phyloP scores from a whole-genome alignment of 2,888 invertebrate species.

The Litoditis marina region DNA sequence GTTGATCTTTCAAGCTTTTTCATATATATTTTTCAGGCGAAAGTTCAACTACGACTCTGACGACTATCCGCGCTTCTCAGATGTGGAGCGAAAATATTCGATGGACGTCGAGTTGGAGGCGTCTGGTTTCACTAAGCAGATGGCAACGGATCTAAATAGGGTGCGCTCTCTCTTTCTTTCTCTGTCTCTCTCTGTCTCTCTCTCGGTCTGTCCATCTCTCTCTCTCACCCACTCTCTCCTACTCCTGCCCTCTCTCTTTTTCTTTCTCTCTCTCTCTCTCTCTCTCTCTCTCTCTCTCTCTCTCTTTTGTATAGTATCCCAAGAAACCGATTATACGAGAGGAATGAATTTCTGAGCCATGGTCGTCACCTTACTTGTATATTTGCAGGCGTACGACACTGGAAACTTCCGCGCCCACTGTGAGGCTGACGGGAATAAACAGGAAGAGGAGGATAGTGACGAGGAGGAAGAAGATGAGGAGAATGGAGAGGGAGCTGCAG shows the following conservation, averaged over 20 bases:
- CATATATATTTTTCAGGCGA: slow-evolving; percentile 80
- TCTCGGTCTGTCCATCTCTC: too few species aligned
- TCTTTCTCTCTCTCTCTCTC: too few species aligned
- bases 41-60: slow-evolving; percentile 84
- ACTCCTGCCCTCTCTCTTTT: too few species aligned
- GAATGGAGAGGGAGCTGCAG: slow-evolving; percentile 11
- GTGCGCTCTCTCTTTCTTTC: slow-evolving; percentile 19
- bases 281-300: too few species aligned
- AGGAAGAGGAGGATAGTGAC: slow-evolving; percentile 22
- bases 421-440: slow-evolving; percentile 30
- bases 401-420: slow-evolving; percentile 54
- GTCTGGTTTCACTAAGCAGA: slow-evolving; percentile 79
- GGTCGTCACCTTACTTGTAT: too few species aligned
- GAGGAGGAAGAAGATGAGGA: slow-evolving; percentile 27
- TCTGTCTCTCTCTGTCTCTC: too few species aligned
- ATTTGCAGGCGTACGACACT: slow-evolving; percentile 54
- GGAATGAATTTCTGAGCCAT: not conserved
- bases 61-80: slow-evolving; percentile 64
- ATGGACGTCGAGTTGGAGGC: slow-evolving; percentile 86
- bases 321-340: too few species aligned
- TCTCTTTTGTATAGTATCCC: too few species aligned
- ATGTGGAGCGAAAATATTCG: slow-evolving; percentile 70
- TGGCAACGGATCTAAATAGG: slow-evolving; percentile 55
- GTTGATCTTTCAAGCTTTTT: too few species aligned
- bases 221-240: too few species aligned